Base-by-base conservation (phyloP, 2,797 vertebrate genomes). In the Miichthys miiuy region DNA sequence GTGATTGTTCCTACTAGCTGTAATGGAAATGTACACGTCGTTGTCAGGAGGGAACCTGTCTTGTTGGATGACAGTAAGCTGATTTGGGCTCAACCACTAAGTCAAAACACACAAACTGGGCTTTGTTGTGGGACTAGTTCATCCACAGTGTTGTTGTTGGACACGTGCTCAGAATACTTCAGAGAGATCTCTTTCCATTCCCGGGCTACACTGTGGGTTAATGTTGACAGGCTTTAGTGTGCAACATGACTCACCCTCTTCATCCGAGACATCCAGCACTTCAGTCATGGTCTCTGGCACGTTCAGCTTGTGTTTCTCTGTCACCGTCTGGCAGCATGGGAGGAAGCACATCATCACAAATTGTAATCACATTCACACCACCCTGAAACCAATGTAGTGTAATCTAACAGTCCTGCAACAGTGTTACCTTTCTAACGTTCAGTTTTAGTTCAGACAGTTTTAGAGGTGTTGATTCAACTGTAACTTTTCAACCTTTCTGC, bases 271-370 rank as follows among this genome's bases (percentile, higher is more conserved):
- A 64, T 99, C 98, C 73, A 99, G 95, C 5, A 99, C 96, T 87
- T 99, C 98, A 0, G 96, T 99, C 98, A 99, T 99, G 34, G 98
- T 99, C 91, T 99, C 98, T 0, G 98, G 98, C 13, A 99, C 98
- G 83, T 99, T 99, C 57, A 99, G 94, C 91, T 99, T 99, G 91
- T 99, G 98, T 87, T 99, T 99, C 93, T 99, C 98, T 0, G 97
- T 99, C 86, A 99, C 96, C 42, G 97, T 99, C 98, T 99, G 83
- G 4, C 34, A 81, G 42, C 58, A 23, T 0, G 47, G 11, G 2
- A 42, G 27, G 46, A 87, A 68, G 72, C 5, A 16, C 0, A 69
- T 11, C 6, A 1, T 1, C 34, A 8, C 34, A 34, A 34, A 6
- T 75, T 69, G 79, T 27, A 6, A 2, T 1, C 0, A 38, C 12